Conservation (phyloP, 30 jellyfish, hydroid and myxozoan species). For the Pelagia noctiluca region DNA sequence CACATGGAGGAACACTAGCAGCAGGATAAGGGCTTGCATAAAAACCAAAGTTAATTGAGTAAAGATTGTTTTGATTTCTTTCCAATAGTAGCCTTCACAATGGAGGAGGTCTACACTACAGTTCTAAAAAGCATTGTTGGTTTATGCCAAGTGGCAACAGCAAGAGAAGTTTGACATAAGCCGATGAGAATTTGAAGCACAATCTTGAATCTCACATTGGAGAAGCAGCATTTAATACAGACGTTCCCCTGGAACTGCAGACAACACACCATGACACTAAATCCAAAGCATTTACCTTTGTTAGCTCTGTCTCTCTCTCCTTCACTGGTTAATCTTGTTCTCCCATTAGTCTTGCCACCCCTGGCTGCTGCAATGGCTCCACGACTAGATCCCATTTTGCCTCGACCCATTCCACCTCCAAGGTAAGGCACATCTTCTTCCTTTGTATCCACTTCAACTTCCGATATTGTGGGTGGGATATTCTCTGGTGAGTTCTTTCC, state of each 20-base stretch:
- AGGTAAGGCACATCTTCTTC: conserved; percentile 59
- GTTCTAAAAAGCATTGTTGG: no score
- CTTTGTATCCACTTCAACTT: conserved; percentile 76
- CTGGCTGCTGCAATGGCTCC: conserved; percentile 77
- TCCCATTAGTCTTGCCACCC: conserved; percentile 41
- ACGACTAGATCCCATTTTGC: conserved; percentile 74
- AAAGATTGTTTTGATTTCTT: no score
- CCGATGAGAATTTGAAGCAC: neutral
- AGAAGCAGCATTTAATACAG: neutral
- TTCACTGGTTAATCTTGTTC: conserved; percentile 76
- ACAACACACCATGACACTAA: neutral
- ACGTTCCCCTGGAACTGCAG: no score
- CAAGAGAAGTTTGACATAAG: neutral
- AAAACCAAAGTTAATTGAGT: no score
- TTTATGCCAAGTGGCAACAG: neutral
- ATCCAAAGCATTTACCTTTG: conserved; percentile 11
- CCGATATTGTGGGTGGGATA: conserved; percentile 89
- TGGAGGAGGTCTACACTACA: no score
- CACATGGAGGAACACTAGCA: no score
- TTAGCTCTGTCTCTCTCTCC: conserved; percentile 74
- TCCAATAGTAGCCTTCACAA: no score
- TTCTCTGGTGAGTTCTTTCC: conserved; percentile 90
- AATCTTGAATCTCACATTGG: neutral
- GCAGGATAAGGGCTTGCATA: no score
- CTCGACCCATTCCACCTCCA: conserved; percentile 80